Percentiles rank a stretch among this genome's conserved stretches.
These are phyloP conservation scores for Lissonota sp. DNA, from an alignment of 2,888 invertebrate genomes.

Conservation along the genomic window DNA sequence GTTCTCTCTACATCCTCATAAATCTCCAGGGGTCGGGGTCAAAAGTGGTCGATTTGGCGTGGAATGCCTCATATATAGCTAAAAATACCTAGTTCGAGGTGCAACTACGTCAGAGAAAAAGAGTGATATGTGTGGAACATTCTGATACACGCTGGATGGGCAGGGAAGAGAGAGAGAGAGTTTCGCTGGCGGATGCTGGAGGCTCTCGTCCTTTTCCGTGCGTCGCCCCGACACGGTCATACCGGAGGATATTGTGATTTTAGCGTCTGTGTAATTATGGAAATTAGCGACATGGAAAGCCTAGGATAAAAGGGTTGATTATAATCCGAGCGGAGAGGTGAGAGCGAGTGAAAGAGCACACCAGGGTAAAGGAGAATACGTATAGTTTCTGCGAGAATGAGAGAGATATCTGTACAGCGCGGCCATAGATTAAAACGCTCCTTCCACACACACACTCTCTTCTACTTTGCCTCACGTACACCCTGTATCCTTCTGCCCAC, in stretches of 20 bases:
- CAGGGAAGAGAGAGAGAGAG: constrained; percentile 56
- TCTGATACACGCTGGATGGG: constrained; percentile 36
- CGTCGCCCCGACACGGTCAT: constrained; percentile 65
- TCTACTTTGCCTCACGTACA: constrained; percentile 71
- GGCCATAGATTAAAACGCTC: constrained; percentile 83
- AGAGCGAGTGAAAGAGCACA: constrained; percentile 48
- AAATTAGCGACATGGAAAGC: constrained; percentile 84
- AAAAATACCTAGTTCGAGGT: constrained; percentile 29
- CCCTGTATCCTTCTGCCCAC: constrained; percentile 65
- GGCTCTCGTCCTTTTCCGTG: constrained; percentile 82
- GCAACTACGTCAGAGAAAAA: constrained; percentile 54
- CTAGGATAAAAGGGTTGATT: constrained; percentile 84
- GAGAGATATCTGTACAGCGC: constrained; percentile 63
- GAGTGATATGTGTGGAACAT: constrained; percentile 53
- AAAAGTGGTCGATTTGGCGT: no score
- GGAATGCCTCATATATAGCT: no score
- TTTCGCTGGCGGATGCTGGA: constrained; percentile 65
- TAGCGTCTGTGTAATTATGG: constrained; percentile 84
- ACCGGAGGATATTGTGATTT: constrained; percentile 83
- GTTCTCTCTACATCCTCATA: no score
- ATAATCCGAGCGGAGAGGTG: constrained; percentile 80
- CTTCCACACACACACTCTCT: constrained; percentile 80
- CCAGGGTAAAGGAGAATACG: constrained; percentile 1
- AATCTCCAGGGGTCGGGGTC: no score
- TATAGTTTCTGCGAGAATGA: constrained; percentile 51